phyloP scores from a whole-genome alignment of 1,140 invertebrate genomes.

The Ostrea edulis region DNA sequence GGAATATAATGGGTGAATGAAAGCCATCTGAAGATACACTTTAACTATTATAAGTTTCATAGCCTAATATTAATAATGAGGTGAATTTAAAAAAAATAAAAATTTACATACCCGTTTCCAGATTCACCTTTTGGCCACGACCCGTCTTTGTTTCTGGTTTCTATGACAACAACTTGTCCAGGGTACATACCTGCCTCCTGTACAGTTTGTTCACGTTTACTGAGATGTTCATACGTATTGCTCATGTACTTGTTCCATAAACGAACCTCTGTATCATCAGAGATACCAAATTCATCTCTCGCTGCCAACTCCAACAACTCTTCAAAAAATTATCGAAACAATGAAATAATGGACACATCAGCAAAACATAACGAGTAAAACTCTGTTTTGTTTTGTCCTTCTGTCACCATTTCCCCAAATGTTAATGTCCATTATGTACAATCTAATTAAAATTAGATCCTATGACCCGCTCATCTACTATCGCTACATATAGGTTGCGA shows the following conservation, averaged over 20 bases:
- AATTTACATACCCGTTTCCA: not conserved
- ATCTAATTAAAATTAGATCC: no score
- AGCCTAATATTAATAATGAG: no score
- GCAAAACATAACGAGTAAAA: no score
- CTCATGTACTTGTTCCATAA: conserved; percentile 80
- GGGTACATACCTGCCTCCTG: conserved; percentile 79
- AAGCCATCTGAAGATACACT: no score
- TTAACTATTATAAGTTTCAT: no score
- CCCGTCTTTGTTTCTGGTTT: conserved; percentile 80
- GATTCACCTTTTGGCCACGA: conserved; percentile 79
- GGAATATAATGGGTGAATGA: no score
- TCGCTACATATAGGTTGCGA: no score
- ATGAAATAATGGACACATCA: not conserved
- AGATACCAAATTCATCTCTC: conserved; percentile 78
- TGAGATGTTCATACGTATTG: conserved; percentile 79
- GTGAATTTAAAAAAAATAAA: no score
- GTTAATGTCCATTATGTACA: no score
- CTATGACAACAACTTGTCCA: conserved; percentile 80
- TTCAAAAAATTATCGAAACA: conserved; percentile 55
- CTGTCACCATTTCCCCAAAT: no score
- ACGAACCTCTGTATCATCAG: conserved; percentile 78
- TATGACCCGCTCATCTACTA: no score
- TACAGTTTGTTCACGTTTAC: conserved; percentile 78
- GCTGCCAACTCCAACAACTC: conserved; percentile 78
- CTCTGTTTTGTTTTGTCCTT: no score